A percentile compares a stretch with the other conserved stretches of the same genome.
Conservation (phyloP, 2,888 invertebrate genomes). For the Notocelia uddmanniana region DNA sequence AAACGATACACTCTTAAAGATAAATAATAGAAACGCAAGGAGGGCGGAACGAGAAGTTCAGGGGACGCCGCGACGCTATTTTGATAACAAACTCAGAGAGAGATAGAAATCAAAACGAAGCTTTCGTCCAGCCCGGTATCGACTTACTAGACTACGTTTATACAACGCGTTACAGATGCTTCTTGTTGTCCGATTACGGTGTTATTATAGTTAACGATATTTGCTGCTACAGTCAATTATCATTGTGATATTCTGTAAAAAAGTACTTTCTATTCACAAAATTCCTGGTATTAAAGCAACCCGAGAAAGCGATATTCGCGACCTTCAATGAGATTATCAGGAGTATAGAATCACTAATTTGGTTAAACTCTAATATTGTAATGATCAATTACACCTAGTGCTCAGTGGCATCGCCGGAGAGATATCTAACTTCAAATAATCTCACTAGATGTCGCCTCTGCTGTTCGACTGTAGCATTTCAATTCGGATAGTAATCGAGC, state of each 20-base stretch:
- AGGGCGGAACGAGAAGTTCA: constrained; percentile 51
- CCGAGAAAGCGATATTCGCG: background rate
- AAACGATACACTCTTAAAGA: constrained; percentile 53
- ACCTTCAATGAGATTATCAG: too few relatives aligned
- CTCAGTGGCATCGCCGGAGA: too few relatives aligned
- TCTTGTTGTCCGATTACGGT: background rate
- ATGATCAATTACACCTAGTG: too few relatives aligned
- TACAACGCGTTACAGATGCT: background rate
- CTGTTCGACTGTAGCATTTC: background rate
- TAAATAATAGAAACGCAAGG: constrained; percentile 61
- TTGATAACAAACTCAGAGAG: constrained; percentile 51
- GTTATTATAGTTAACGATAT: background rate
- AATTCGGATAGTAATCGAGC: too few relatives aligned
- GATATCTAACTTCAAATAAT: background rate
- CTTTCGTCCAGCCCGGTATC: constrained; percentile 16
- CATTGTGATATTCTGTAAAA: too few relatives aligned
- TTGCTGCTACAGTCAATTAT: background rate
- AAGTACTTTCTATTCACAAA: too few relatives aligned
- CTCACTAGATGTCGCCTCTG: background rate
- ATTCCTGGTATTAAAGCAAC: too few relatives aligned
- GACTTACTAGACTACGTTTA: background rate
- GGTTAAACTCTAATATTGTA: too few relatives aligned
- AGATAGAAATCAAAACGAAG: constrained; percentile 44
- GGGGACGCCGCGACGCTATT: constrained; percentile 57
- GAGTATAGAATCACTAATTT: too few relatives aligned